Conservation (phyloP, 1,140 invertebrate genomes). For the Yoshiicerus persimilis region DNA sequence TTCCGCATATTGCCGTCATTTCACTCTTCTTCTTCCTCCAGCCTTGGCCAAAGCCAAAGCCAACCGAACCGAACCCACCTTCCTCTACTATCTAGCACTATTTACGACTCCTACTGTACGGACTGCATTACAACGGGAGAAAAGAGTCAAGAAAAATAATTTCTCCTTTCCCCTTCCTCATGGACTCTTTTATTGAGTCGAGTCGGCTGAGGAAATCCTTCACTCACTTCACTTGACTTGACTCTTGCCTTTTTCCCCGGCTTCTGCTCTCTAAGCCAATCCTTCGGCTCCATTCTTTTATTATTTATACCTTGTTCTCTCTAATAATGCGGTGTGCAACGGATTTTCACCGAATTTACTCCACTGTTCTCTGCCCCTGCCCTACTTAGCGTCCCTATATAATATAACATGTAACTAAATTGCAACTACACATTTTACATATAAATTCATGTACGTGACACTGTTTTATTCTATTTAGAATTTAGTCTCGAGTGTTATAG, state of each 20-base stretch:
- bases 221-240: conserved; percentile 4
- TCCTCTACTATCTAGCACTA: too few species aligned
- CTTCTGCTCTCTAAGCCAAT: background rate
- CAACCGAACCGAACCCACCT: too few species aligned
- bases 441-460: background rate
- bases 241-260: background rate
- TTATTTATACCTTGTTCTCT: background rate
- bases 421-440: background rate
- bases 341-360: background rate
- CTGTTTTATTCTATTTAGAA: background rate
- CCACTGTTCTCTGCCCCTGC: background rate
- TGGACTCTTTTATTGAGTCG: background rate
- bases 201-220: conserved; percentile 12
- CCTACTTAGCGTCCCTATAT: background rate
- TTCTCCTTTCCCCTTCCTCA: conserved; percentile 29
- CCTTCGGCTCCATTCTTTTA: background rate
- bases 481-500: too few species aligned
- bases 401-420: background rate
- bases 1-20: background rate
- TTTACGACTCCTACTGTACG: too few species aligned
- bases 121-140: too few species aligned
- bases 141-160: conserved; percentile 36
- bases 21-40: background rate
- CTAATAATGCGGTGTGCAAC: background rate
- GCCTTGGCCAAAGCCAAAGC: background rate